Evolutionary conservation across 2,888 invertebrate species (phyloP).

Genomic region (Gryllus longicercus): DNA sequence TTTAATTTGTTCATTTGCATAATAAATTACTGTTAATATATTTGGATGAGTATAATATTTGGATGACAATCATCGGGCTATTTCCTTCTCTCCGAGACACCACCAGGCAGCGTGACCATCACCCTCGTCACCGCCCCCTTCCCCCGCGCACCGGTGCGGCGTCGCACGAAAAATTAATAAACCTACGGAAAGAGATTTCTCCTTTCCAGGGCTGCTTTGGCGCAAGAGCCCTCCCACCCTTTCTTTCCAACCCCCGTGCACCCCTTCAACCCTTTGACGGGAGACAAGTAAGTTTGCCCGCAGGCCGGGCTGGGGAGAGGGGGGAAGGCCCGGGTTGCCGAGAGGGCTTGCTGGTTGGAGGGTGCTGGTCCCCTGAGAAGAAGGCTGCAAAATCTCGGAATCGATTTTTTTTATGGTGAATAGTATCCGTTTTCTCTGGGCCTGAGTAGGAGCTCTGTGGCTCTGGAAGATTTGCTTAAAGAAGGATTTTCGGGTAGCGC

Average conservation of each 20-base stretch:
- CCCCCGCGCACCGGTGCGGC: background rate
- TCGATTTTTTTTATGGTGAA: background rate
- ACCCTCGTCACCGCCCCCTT: background rate
- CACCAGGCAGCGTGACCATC: background rate
- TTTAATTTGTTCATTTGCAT: too few species aligned
- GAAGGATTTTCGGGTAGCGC: background rate
- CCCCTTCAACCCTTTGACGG: slow-evolving; percentile 17
- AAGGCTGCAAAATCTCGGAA: background rate
- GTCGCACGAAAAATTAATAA: slow-evolving; percentile 8
- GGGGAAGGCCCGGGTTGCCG: background rate
- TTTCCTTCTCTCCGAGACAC: too few species aligned
- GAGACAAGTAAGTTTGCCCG: slow-evolving; percentile 17
- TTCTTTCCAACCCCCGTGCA: background rate
- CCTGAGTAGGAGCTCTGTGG: background rate
- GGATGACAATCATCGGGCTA: too few species aligned
- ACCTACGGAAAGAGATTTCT: slow-evolving; percentile 9
- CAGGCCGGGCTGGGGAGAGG: background rate
- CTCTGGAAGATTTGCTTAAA: background rate
- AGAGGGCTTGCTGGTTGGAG: background rate
- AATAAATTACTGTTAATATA: too few species aligned
- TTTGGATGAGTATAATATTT: too few species aligned
- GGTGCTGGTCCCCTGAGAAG: background rate
- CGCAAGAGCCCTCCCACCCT: background rate
- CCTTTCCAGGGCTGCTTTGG: background rate
- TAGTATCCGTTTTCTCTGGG: background rate